Conservation (phyloP, 2,888 invertebrate species). For the Cephus spinipes region DNA sequence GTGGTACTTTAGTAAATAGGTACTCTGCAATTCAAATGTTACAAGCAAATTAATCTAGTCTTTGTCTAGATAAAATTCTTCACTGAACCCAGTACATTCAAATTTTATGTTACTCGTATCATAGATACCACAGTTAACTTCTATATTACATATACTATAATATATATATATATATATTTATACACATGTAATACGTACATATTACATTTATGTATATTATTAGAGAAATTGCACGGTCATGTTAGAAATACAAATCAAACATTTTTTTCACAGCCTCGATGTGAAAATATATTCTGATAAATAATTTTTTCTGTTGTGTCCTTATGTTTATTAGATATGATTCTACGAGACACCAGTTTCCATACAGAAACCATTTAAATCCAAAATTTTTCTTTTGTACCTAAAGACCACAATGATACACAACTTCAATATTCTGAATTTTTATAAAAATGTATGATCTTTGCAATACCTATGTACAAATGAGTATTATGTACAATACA, state of each 20-base stretch:
- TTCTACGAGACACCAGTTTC: slow-evolving; percentile 16
- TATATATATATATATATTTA: not conserved
- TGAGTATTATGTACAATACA: not conserved
- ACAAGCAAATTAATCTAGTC: not conserved
- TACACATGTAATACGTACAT: not conserved
- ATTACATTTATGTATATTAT: not conserved
- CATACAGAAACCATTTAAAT: not conserved
- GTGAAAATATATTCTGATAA: slow-evolving; percentile 37
- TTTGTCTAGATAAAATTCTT: not conserved
- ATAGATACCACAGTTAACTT: not conserved
- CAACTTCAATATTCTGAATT: not conserved
- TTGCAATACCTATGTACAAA: slow-evolving; percentile 29
- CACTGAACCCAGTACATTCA: not conserved
- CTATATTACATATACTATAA: slow-evolving; percentile 3
- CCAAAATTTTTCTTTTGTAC: not conserved
- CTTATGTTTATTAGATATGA: slow-evolving; percentile 22
- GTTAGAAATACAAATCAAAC: not conserved
- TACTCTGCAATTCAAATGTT: not conserved
- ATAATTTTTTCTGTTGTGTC: not conserved
- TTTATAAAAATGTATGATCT: slow-evolving; percentile 16
- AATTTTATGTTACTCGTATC: not conserved
- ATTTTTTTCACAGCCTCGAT: slow-evolving; percentile 45
- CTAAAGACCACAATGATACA: not conserved
- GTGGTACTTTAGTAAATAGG: not conserved
- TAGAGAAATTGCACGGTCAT: not conserved